Percentiles rank a stretch among this genome's conserved stretches.
phyloP scores from a whole-genome alignment of 2,113 vertebrate species.

The Shinisaurus crocodilurus region DNA sequence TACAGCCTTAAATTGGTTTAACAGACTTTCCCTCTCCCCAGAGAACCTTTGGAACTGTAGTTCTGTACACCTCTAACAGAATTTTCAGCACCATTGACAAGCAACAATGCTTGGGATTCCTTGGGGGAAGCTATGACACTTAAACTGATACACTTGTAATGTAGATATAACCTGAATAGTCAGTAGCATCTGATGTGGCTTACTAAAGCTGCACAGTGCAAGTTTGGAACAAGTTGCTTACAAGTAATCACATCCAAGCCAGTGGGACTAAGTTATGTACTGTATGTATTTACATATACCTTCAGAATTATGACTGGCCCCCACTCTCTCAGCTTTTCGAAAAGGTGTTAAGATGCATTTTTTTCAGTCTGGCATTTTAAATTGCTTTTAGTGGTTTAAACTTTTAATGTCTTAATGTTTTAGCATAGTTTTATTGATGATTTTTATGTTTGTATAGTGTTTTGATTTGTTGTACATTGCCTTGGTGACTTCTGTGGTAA shows the following conservation, averaged over 20 bases:
- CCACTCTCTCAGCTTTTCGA: no score
- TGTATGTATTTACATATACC: not conserved
- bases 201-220: not conserved
- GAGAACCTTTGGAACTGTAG: not conserved
- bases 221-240: not conserved
- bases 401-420: no score
- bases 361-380: no score
- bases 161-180: not conserved
- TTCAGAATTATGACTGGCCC: no score
- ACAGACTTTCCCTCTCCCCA: not conserved
- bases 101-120: not conserved
- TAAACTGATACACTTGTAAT: not conserved
- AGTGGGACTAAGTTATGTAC: not conserved
- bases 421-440: no score
- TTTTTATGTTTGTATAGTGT: no score
- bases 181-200: not conserved
- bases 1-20: not conserved
- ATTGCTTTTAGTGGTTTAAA: no score
- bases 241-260: not conserved
- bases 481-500: no score
- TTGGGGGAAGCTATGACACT: not conserved
- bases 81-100: not conserved
- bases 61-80: not conserved
- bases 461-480: no score
- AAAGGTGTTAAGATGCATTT: no score